Evolutionary conservation across 1,140 invertebrate genomes (phyloP).

Genomic region (Uloborus diversus): DNA sequence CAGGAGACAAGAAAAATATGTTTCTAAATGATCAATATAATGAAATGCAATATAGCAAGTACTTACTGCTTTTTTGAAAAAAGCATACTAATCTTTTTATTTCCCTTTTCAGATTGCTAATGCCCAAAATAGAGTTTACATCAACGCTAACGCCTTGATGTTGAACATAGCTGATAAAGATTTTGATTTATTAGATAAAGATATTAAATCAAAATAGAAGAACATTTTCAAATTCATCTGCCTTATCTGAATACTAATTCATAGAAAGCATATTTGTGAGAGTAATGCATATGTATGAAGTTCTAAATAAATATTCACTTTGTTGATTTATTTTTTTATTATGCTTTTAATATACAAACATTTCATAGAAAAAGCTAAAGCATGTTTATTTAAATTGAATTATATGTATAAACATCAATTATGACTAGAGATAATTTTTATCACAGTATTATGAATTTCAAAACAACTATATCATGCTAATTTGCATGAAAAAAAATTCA

Average conservation of each 20-base stretch:
- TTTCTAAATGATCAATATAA: no score
- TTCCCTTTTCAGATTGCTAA: constrained; percentile 79
- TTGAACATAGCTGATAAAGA: constrained; percentile 94
- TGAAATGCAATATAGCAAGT: no score
- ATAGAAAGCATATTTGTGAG: background rate
- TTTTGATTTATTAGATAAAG: constrained; percentile 74
- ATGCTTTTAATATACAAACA: constrained; percentile 21
- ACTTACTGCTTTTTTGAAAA: no score
- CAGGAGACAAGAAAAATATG: no score
- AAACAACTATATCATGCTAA: constrained; percentile 2
- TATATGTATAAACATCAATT: constrained; percentile 33
- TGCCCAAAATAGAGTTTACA: constrained; percentile 94
- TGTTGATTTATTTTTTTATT: constrained; percentile 10
- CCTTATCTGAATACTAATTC: background rate
- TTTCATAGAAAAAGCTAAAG: constrained; percentile 22
- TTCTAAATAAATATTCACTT: background rate
- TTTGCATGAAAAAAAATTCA: no score
- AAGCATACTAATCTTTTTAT: no score
- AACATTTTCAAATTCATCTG: background rate
- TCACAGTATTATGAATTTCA: constrained; percentile 42
- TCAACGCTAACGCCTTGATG: constrained; percentile 93
- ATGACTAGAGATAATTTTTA: constrained; percentile 36
- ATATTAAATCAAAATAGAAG: background rate
- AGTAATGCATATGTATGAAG: background rate
- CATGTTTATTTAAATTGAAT: constrained; percentile 12